Evolutionary conservation across 2,888 invertebrate genomes (phyloP).

Genomic region (Rhagium mordax): DNA sequence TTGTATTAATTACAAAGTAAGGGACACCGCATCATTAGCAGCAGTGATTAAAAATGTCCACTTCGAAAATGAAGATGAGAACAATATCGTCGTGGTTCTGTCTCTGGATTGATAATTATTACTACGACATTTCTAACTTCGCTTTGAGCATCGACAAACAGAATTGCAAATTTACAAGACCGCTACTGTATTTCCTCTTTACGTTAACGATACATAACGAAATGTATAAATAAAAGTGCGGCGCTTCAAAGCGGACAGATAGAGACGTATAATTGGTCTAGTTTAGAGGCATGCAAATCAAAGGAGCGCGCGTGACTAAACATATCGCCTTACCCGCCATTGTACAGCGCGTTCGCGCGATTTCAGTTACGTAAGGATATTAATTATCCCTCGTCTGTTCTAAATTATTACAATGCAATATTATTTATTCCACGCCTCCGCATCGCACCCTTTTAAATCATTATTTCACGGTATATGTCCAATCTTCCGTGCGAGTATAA

Average conservation of each 20-base stretch:
- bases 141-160: conserved; percentile 56
- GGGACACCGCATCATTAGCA: conserved; percentile 52
- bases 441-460: conserved; percentile 1
- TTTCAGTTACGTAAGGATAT: conserved; percentile 60
- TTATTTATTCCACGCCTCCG: conserved; percentile 9
- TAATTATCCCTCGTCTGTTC: conserved; percentile 57
- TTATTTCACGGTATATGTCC: not conserved
- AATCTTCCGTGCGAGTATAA: too few relatives aligned
- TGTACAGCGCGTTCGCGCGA: conserved; percentile 47
- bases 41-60: conserved; percentile 49
- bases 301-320: conserved; percentile 68
- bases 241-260: conserved; percentile 66
- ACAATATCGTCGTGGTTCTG: conserved; percentile 3
- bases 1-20: conserved; percentile 50
- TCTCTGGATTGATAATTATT: conserved; percentile 50
- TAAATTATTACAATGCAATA: not conserved
- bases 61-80: conserved; percentile 34
- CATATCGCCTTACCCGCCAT: conserved; percentile 66
- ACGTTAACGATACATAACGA: conserved; percentile 66
- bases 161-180: conserved; percentile 46
- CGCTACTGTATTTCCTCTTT: conserved; percentile 54
- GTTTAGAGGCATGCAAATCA: conserved; percentile 69
- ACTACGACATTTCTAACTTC: conserved; percentile 59
- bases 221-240: conserved; percentile 66
- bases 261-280: conserved; percentile 68